Conservation (phyloP, 2,888 invertebrate species). For the Leptinotarsa rubiginosa region DNA sequence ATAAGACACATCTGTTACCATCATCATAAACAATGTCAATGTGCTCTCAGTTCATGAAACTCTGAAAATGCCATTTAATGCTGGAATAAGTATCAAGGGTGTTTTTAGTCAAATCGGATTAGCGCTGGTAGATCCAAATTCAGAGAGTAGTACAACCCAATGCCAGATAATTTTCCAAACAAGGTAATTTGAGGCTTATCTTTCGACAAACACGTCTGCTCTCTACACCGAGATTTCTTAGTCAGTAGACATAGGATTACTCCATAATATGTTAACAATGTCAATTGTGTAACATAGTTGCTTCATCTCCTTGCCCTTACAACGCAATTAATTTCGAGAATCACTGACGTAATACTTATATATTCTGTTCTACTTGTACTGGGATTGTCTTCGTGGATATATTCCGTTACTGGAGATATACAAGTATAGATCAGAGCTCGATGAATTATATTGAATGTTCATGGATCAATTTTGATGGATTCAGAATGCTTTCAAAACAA, state of each 20-base stretch:
- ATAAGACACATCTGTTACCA: slow-evolving; percentile 54
- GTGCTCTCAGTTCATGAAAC: slow-evolving; percentile 41
- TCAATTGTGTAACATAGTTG: slow-evolving; percentile 56
- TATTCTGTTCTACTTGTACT: slow-evolving; percentile 25
- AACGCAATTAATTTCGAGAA: slow-evolving; percentile 49
- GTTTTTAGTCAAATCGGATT: slow-evolving; percentile 47
- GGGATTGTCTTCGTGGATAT: slow-evolving; percentile 26
- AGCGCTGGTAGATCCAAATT: slow-evolving; percentile 29
- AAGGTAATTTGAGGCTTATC: slow-evolving; percentile 64
- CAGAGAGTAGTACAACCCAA: slow-evolving; percentile 46
- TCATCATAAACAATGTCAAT: slow-evolving; percentile 50
- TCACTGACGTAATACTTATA: slow-evolving; percentile 43
- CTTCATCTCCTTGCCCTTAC: slow-evolving; percentile 46
- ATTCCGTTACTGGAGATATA: not conserved
- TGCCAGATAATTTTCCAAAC: slow-evolving; percentile 62
- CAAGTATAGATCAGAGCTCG: not conserved
- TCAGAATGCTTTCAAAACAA: no score
- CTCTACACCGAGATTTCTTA: slow-evolving; percentile 52
- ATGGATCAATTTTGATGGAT: not conserved
- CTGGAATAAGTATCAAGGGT: slow-evolving; percentile 41
- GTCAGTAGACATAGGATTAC: slow-evolving; percentile 54
- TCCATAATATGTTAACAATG: slow-evolving; percentile 59
- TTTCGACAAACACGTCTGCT: slow-evolving; percentile 62
- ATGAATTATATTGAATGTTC: not conserved
- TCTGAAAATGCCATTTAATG: slow-evolving; percentile 45